These are phyloP conservation scores for Genyomyrus donnyi DNA, from an alignment of 2,113 vertebrate species.

Conservation along the genomic window DNA sequence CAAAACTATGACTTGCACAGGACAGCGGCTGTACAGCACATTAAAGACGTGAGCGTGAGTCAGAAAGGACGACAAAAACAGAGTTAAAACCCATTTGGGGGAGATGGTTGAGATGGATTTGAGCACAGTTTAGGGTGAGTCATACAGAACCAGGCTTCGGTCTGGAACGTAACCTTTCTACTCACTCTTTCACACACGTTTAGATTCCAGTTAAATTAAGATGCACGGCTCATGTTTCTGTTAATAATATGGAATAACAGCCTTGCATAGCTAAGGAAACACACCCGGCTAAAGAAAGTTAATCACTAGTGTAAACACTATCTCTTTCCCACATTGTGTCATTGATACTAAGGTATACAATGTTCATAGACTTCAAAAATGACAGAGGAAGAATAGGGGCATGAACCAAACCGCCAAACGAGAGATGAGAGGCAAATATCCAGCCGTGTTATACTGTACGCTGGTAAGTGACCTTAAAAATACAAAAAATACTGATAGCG, in stretches of 20 bases:
- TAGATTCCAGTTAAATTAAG: background rate
- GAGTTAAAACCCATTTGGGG: background rate
- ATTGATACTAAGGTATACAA: background rate
- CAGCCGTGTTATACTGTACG: background rate
- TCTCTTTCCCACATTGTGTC: background rate
- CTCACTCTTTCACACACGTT: background rate
- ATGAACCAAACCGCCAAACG: background rate
- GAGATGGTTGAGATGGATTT: background rate
- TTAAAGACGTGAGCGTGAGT: background rate
- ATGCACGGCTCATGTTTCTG: background rate
- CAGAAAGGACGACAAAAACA: background rate
- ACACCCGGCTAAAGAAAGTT: background rate
- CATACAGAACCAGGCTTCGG: background rate
- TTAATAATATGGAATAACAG: background rate
- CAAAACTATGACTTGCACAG: background rate
- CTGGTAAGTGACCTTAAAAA: background rate
- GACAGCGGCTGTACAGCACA: background rate
- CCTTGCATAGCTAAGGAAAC: background rate
- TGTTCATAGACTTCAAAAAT: background rate
- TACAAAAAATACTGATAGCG: background rate
- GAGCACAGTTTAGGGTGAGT: background rate
- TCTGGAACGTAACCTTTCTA: background rate
- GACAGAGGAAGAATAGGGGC: background rate
- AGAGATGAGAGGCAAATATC: background rate
- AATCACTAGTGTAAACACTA: background rate